These are phyloP conservation scores for Propithecus deckenii DNA, from an alignment of 2,797 vertebrate genomes.

Conservation along the genomic window DNA sequence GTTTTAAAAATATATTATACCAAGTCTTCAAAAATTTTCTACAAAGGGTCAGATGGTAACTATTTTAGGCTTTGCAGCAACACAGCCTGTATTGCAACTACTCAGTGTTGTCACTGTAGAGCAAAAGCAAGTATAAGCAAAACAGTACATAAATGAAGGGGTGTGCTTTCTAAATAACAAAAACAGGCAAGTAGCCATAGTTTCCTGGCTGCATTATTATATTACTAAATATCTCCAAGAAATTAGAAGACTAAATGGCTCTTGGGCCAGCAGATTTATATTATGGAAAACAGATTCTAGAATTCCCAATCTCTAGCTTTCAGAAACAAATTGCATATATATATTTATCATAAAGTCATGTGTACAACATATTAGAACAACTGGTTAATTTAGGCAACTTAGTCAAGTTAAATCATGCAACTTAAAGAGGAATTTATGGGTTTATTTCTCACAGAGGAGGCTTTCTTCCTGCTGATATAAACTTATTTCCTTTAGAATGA, in stretches of 20 bases:
- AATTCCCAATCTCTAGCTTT: not conserved
- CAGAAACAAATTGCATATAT: not conserved
- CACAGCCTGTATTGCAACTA: not conserved
- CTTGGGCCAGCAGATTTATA: not conserved
- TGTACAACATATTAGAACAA: constrained; percentile 22
- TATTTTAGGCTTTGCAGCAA: not conserved
- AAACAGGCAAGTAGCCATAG: not conserved
- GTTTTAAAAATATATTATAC: not conserved
- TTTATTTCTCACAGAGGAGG: constrained; percentile 28
- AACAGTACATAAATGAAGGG: not conserved
- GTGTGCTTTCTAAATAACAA: not conserved
- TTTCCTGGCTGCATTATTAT: not conserved
- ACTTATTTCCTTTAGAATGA: constrained; percentile 43
- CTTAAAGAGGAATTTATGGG: not conserved
- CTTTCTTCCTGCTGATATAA: constrained; percentile 35
- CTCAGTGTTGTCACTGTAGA: not conserved
- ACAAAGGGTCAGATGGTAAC: not conserved
- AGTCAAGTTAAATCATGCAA: not conserved
- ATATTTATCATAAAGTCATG: not conserved
- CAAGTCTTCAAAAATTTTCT: not conserved
- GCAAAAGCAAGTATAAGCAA: not conserved
- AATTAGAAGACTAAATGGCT: not conserved
- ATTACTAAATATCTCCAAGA: not conserved
- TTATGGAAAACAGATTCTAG: not conserved
- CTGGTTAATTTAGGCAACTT: not conserved